Evolutionary conservation across 2,113 vertebrate genomes (phyloP).

Genomic region (Bolborhynchus lineola): DNA sequence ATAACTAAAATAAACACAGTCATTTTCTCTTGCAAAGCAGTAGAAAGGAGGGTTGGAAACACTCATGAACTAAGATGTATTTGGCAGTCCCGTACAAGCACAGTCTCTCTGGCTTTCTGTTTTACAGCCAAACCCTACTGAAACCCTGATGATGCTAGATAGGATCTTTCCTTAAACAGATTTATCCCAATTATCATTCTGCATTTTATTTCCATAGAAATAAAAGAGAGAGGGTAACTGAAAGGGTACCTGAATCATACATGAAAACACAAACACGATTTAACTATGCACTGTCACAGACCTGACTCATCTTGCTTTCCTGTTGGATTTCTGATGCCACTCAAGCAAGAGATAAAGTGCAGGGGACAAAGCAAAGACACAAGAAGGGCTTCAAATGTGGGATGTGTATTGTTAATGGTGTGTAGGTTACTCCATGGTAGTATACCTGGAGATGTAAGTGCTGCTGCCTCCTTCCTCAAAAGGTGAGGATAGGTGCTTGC

Average conservation of each 20-base stretch:
- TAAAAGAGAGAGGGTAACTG: too few relatives aligned
- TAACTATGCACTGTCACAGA: not conserved
- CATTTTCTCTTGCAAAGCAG: not conserved
- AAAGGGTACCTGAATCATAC: not conserved
- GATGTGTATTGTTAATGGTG: accelerated
- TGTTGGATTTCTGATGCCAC: not conserved
- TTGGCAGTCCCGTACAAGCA: not conserved
- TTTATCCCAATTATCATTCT: not conserved
- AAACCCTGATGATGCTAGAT: not conserved
- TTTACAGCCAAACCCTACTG: not conserved
- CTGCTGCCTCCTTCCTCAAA: not conserved
- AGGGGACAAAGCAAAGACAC: not conserved
- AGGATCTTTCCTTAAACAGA: not conserved
- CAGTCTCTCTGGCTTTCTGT: not conserved
- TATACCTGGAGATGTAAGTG: accelerated
- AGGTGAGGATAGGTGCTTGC: accelerated
- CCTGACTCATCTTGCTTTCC: not conserved
- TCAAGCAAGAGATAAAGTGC: not conserved
- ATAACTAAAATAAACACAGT: not conserved
- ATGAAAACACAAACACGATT: not conserved
- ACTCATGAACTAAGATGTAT: not conserved
- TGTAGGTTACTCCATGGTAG: not conserved
- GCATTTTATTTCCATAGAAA: not conserved
- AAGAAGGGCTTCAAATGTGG: not conserved
- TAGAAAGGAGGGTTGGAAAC: not conserved